Evolutionary conservation across 2,888 invertebrate genomes (phyloP), one percentile per base, ranked within the genome.

Genomic region (Orthonychiurus folsomi): DNA sequence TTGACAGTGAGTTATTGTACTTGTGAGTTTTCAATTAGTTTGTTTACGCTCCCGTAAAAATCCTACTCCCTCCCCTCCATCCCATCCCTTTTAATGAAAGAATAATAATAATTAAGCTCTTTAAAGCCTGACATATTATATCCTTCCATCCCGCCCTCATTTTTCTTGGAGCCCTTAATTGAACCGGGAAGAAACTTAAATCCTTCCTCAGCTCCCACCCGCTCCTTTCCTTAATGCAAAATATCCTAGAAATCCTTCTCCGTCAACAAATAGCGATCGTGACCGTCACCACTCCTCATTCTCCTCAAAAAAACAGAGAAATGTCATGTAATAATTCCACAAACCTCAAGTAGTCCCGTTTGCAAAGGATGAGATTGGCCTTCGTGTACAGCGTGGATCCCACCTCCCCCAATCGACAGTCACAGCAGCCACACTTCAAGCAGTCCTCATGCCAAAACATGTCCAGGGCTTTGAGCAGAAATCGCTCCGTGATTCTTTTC

Each of bases 371-470:
- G 71, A 95, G 85, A 78, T 95, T 93, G 69, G 94, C 94, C 77
- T 93, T 90, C 59, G 93, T 92, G 80, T 93, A 96, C 60, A 96
- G 84, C 48, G 94, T 93, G 68, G 92, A 91, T 24, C 96, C 96
- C 57, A 95, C 94, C 78, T 96, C 95, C 23, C 95, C 96, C 63
- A 96, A 84, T 61, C 95, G 84, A 77, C 95, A 95, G 80, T 95
- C 93, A 79, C 96, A 96, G 80, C 95, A 95, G 73, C 93, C 92
- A 77, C 93, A 93, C 79, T 95, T 96, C 66, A 96, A 84, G 78
- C 96, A 96, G 80, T 96, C 95, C 78, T 96, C 96, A 78, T 96
- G 96, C 95, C 96, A 96, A 76, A 87, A 86, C 80, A 91, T 85
- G 78, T 95, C 94, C 75, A 95, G 79, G 1, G 95, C 94, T 78